Evolutionary conservation across 2,888 invertebrate genomes (phyloP).

Genomic region (Zygogramma bicolorata): DNA sequence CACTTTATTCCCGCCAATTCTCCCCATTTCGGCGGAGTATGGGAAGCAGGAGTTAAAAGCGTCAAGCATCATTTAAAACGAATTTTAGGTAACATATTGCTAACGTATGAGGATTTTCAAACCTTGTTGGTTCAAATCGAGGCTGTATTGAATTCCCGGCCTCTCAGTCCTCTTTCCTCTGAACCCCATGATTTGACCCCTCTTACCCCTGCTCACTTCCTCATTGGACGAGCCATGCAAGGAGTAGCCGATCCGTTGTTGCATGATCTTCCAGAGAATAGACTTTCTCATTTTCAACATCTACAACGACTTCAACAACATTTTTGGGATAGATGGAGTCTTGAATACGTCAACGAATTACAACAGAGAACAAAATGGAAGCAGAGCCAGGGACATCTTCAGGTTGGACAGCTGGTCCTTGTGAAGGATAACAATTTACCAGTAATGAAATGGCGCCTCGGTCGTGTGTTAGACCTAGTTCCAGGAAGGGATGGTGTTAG

Average conservation of each 20-base stretch:
- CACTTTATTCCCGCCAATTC: slow-evolving; percentile 38
- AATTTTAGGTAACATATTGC: too few relatives aligned
- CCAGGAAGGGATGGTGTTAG: slow-evolving; percentile 13
- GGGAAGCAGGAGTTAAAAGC: too few relatives aligned
- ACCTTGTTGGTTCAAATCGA: too few relatives aligned
- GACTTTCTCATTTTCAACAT: slow-evolving; percentile 19
- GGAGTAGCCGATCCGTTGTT: slow-evolving; percentile 23
- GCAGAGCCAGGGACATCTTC: slow-evolving; percentile 22
- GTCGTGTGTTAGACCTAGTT: slow-evolving; percentile 26
- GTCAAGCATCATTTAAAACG: too few relatives aligned
- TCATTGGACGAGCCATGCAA: slow-evolving; percentile 26
- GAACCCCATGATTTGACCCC: slow-evolving; percentile 34
- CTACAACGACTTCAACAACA: slow-evolving; percentile 17
- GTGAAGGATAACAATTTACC: slow-evolving; percentile 44
- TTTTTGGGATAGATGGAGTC: slow-evolving; percentile 22
- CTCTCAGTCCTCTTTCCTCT: slow-evolving; percentile 39
- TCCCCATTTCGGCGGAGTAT: slow-evolving; percentile 42
- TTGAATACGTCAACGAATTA: slow-evolving; percentile 17
- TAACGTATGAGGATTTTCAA: too few relatives aligned
- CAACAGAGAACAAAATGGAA: slow-evolving; percentile 23
- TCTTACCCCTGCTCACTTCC: slow-evolving; percentile 41
- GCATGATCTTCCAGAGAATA: slow-evolving; percentile 12
- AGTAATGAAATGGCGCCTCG: slow-evolving; percentile 35
- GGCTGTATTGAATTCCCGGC: too few relatives aligned
- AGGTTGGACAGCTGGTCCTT: slow-evolving; percentile 31